Base-by-base conservation (phyloP, 2,797 vertebrate species). In the Holocentrus rufus region DNA sequence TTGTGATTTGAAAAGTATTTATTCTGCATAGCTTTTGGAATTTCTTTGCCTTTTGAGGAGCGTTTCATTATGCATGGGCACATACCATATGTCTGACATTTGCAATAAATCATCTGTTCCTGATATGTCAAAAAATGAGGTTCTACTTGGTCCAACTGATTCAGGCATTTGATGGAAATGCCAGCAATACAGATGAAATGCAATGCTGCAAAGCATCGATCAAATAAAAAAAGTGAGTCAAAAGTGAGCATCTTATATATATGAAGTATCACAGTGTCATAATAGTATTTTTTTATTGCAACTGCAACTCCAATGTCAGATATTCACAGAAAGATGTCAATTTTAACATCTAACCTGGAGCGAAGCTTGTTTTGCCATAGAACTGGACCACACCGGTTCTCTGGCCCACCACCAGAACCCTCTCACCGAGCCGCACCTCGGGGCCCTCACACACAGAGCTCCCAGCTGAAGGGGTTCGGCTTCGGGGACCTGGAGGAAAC, bases 381-480 rank as follows among this genome's bases (percentile, higher is more conserved):
- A 97, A 99, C 30, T 94, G 94, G 42, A 99, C 92, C 2, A 94
- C 93, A 22, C 97, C 97, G 0, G 94, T 93, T 65, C 97, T 96
- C 92, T 98, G 97, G 69, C 97, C 97, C 2, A 96, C 96, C 72
- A 99, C 97, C 75, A 99, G 85, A 11, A 99, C 97, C 55, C 96
- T 91, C 54, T 99, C 97, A 66, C 94, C 93, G 46, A 93, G 81
- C 25, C 67, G 90, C 65, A 94, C 85, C 18, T 93, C 90, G 0
- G 90, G 67, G 30, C 77, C 88, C 54, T 92, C 91, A 7, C 87
- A 87, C 53, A 85, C 60, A 1, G 86, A 94, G 82, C 93, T 95
- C 57, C 92, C 90, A 0, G 73, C 79, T 69, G 94, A 93, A 0
- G 92, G 90, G 65, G 93, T 91, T 71, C 91, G 89, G 69, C 91